phyloP scores from a whole-genome alignment of 2,888 invertebrate species.

The Sisyra terminalis region DNA sequence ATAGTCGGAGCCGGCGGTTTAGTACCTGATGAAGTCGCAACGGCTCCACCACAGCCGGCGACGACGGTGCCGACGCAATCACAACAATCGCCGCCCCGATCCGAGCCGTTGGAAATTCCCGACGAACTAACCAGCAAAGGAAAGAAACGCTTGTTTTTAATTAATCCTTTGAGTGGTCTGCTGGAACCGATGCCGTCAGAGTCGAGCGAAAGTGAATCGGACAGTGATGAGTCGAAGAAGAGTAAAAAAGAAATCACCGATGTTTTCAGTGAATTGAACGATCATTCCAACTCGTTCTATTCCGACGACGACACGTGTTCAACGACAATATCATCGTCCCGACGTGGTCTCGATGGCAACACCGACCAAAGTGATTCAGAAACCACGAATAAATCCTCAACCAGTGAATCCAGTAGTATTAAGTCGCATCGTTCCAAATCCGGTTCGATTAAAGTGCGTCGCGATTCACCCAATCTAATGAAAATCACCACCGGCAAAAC shows the following conservation, averaged over 20 bases:
- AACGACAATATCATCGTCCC: slow-evolving; percentile 33
- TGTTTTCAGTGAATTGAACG: slow-evolving; percentile 25
- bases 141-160: slow-evolving; percentile 64
- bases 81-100: no score
- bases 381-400: slow-evolving; percentile 35
- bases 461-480: slow-evolving; percentile 22
- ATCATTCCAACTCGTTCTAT: slow-evolving; percentile 33
- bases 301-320: slow-evolving; percentile 44
- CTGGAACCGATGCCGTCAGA: slow-evolving; percentile 63
- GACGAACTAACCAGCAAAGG: slow-evolving; percentile 40
- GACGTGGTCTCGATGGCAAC: slow-evolving; percentile 23
- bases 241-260: slow-evolving; percentile 17
- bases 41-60: no score
- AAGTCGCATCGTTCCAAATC: slow-evolving; percentile 16
- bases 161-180: slow-evolving; percentile 79
- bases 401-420: slow-evolving; percentile 34
- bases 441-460: slow-evolving; percentile 21
- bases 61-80: slow-evolving; percentile 15
- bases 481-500: slow-evolving; percentile 5
- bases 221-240: slow-evolving; percentile 22
- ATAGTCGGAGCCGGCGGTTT: slow-evolving; percentile 16
- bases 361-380: slow-evolving; percentile 40
- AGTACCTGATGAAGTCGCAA: slow-evolving; percentile 13
- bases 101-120: slow-evolving; percentile 16
- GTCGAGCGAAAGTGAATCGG: slow-evolving; percentile 44